phyloP scores from a whole-genome alignment of 2,113 vertebrate genomes.

The Dipodomys merriami region DNA sequence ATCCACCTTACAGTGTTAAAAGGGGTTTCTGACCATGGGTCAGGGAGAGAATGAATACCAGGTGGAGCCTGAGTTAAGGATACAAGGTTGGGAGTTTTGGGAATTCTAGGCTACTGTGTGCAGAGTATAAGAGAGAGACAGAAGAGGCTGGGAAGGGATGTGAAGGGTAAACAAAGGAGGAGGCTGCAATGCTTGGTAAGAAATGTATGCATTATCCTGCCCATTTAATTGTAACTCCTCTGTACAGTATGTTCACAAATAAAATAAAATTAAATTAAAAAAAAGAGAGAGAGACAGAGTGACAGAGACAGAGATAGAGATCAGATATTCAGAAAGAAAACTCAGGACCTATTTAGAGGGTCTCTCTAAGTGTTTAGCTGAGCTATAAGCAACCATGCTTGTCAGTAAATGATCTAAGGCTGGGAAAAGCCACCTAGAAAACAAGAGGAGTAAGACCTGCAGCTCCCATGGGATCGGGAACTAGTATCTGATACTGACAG shows the following conservation, averaged over 20 bases:
- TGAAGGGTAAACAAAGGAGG: too few relatives aligned
- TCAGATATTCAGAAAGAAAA: neutral
- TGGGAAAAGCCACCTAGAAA: neutral
- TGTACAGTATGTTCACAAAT: too few relatives aligned
- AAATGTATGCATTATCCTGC: too few relatives aligned
- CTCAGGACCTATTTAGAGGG: neutral
- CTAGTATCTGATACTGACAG: neutral
- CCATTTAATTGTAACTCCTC: too few relatives aligned
- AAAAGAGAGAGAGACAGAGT: too few relatives aligned
- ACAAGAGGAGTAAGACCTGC: neutral
- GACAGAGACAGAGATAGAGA: too few relatives aligned
- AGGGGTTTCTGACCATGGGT: neutral
- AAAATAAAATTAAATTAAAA: too few relatives aligned
- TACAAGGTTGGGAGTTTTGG: neutral
- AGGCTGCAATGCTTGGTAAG: too few relatives aligned
- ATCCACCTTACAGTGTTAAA: neutral
- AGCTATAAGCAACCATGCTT: neutral
- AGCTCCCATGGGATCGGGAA: neutral
- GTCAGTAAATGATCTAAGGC: neutral
- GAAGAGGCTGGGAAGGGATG: too few relatives aligned
- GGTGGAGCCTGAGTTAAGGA: neutral
- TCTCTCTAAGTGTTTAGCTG: neutral
- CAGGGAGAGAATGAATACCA: neutral
- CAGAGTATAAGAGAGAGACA: neutral
- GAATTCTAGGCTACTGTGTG: neutral